Evolutionary conservation across 2,888 invertebrate species (phyloP), one percentile per base, ranked within the genome.

Genomic region (Drosophila ustulata): DNA sequence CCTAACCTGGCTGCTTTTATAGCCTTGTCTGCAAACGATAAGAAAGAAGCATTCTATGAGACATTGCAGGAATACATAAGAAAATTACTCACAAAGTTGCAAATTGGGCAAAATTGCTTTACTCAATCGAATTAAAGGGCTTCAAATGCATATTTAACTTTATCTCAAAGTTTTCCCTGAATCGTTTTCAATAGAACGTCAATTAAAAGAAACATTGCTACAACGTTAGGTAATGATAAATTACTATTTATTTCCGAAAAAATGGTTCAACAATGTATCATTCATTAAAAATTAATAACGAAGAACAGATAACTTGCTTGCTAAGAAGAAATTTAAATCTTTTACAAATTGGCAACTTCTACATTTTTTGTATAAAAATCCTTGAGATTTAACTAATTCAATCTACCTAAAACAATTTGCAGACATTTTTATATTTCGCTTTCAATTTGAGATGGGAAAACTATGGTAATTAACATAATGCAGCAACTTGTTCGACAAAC

Each of bases 11-110:
- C 41, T 65, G 64, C 75, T 65, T 41, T 43, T 41, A 49, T 30
- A 28, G 51, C 43, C 61, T 58, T 55, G 47, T 73, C 75, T 75
- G 78, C 11, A 61, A 64, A 41, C n/a, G 62, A 73, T 56, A 78
- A 66, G 47, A 78, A 64, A 32, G 32, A 41, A 49, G 4, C 47
- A 30, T 47, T 46, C 18, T 34, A 73, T 68, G 52, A 52, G 46
- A 23, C 6, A 25, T 25, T 26, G 26, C 3, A 34, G 32, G 26
- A 11, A 26, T 39, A 39, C 26, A 26, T 3, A 6, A 43, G 34
- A 46, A 49, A 71, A 45, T 41, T 26, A n/a, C 11, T 18, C 26
- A 8, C 4, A 18, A 45, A 55, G 26, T 23, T 53, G 32, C 1
- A 3, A 34, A 28, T 9, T 51, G 13, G 51, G 34, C 34, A 49